These are phyloP conservation scores for Cherax quadricarinatus DNA, from an alignment of 1,140 invertebrate genomes.

Conservation along the genomic window DNA sequence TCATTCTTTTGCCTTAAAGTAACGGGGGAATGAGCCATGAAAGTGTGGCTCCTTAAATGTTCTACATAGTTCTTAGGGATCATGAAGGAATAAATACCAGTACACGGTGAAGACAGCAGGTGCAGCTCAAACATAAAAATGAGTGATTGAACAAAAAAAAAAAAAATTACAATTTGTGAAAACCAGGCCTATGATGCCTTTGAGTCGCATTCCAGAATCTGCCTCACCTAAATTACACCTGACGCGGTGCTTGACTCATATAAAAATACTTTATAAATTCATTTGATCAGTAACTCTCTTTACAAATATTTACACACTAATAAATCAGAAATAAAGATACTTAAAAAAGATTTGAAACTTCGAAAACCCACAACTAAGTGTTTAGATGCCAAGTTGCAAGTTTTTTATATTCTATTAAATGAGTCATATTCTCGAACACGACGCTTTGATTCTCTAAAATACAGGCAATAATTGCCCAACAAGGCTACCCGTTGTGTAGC, in stretches of 20 bases:
- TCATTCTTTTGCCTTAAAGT: background rate
- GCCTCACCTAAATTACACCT: slow-evolving; percentile 23
- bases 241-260: slow-evolving; percentile 10
- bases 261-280: slow-evolving; percentile 33
- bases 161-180: slow-evolving; percentile 3
- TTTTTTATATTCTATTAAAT: slow-evolving; percentile 22
- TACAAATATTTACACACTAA: slow-evolving; percentile 10
- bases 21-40: background rate
- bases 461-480: slow-evolving; percentile 8
- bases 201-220: slow-evolving; percentile 14
- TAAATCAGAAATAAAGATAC: background rate
- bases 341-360: background rate
- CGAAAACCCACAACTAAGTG: background rate
- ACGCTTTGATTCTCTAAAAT: background rate
- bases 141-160: slow-evolving; percentile 24
- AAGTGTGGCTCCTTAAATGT: background rate
- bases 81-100: background rate
- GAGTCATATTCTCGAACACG: slow-evolving; percentile 28
- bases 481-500: slow-evolving; percentile 50
- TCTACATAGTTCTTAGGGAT: background rate
- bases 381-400: background rate
- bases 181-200: background rate
- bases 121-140: slow-evolving; percentile 21
- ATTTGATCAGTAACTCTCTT: slow-evolving; percentile 22
- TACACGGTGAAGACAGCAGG: slow-evolving; percentile 35